phyloP scores from a whole-genome alignment of 2,113 vertebrate species.

The Amphilophus citrinellus region DNA sequence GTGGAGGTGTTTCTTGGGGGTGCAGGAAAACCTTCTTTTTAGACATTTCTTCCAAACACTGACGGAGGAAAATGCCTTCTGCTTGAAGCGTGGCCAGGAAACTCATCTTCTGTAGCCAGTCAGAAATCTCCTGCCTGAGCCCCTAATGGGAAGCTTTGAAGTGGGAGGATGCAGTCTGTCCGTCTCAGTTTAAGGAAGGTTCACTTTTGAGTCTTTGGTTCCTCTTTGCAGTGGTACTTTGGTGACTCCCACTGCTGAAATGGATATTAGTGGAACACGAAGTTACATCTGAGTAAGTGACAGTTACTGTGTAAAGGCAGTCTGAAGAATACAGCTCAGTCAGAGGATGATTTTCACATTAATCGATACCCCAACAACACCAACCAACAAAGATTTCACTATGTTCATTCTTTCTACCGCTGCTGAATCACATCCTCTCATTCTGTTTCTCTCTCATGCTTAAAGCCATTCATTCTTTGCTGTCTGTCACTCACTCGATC shows the following conservation, averaged over 20 bases:
- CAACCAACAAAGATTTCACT: slow-evolving; percentile 33
- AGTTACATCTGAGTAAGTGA: background rate
- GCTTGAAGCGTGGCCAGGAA: slow-evolving; percentile 49
- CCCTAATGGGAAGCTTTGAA: slow-evolving; percentile 38
- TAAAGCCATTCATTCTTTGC: slow-evolving; percentile 56
- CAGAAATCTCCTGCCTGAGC: slow-evolving; percentile 42
- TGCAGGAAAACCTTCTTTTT: background rate
- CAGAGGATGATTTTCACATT: background rate
- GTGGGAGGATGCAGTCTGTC: slow-evolving; percentile 33
- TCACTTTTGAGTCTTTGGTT: slow-evolving; percentile 39
- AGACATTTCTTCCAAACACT: slow-evolving; percentile 25
- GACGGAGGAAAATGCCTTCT: slow-evolving; percentile 5
- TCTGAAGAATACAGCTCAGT: background rate
- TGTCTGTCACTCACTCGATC: slow-evolving; percentile 40
- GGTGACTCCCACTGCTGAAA: background rate
- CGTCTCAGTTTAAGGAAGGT: slow-evolving; percentile 8
- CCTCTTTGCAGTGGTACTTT: slow-evolving; percentile 6
- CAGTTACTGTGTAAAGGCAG: background rate
- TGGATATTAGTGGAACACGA: background rate
- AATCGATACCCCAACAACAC: background rate
- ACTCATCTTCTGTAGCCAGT: slow-evolving; percentile 27
- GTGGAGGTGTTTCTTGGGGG: background rate
- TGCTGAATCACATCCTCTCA: slow-evolving; percentile 53
- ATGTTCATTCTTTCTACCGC: background rate
- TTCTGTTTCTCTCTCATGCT: background rate